Evolutionary conservation across 2,888 invertebrate genomes (phyloP).

Genomic region (Thalpophila matura): DNA sequence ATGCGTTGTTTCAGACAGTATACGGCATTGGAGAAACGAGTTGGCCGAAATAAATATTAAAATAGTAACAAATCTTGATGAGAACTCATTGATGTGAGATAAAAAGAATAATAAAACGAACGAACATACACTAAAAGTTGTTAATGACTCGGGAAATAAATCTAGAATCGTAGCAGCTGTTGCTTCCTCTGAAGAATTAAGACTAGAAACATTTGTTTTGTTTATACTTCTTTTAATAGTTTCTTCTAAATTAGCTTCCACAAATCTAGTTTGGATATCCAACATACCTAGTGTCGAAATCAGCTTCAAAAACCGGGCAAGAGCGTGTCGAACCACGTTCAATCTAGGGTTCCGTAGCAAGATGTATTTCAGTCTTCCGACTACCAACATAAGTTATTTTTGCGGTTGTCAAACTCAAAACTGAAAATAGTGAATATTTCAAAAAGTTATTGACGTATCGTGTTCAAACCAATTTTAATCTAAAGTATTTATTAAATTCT

Average conservation of each 20-base stretch:
- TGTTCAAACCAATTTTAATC: too few relatives aligned
- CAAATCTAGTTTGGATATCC: not conserved
- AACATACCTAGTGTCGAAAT: not conserved
- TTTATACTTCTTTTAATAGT: not conserved
- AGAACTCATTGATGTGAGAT: conserved; percentile 29
- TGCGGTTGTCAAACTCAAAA: too few relatives aligned
- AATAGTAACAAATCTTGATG: conserved; percentile 25
- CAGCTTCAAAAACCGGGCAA: too few relatives aligned
- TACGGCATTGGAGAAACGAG: not conserved
- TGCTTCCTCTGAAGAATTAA: conserved; percentile 33
- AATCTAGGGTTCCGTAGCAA: too few relatives aligned
- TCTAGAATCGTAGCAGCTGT: conserved; percentile 53
- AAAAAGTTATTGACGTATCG: too few relatives aligned
- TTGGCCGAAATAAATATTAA: conserved; percentile 10
- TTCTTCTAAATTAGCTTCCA: conserved; percentile 6
- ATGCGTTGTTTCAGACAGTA: conserved; percentile 6
- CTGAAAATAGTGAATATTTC: too few relatives aligned
- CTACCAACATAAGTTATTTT: too few relatives aligned
- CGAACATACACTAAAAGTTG: conserved; percentile 21
- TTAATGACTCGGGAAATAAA: conserved; percentile 37
- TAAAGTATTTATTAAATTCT: too few relatives aligned
- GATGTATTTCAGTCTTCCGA: too few relatives aligned
- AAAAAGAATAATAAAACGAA: conserved; percentile 44
- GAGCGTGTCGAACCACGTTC: too few relatives aligned
- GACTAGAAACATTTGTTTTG: conserved; percentile 18